Percentiles rank a stretch among this genome's conserved stretches.
Evolutionary conservation across 2,113 vertebrate genomes (phyloP).

Genomic region (Hemiscyllium ocellatum): DNA sequence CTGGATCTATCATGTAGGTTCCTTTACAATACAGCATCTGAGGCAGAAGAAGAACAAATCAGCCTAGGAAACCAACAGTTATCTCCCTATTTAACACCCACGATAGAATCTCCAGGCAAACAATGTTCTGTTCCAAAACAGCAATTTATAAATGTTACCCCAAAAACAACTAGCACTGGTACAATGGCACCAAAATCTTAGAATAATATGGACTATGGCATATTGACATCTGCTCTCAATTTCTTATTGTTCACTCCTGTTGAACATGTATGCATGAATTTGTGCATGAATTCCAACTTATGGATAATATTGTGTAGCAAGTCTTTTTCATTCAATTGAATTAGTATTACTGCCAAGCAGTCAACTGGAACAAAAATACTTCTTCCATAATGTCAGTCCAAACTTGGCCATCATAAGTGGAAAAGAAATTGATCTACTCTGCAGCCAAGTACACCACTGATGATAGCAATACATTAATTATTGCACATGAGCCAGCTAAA

Average conservation of each 20-base stretch:
- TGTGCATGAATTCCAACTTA: not conserved
- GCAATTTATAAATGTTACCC: not conserved
- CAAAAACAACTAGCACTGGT: not conserved
- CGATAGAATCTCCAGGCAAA: not conserved
- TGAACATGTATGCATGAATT: not conserved
- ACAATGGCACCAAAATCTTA: not conserved
- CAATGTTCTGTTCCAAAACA: not conserved
- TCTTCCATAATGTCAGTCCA: not conserved
- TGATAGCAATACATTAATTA: not conserved
- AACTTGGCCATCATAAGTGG: not conserved
- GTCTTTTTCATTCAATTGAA: not conserved
- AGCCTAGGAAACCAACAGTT: not conserved
- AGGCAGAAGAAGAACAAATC: not conserved
- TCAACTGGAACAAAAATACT: not conserved
- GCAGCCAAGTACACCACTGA: not conserved
- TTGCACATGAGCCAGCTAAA: not conserved
- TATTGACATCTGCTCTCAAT: not conserved
- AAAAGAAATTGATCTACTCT: not conserved
- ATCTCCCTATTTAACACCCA: not conserved
- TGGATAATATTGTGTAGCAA: not conserved
- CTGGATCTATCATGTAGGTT: not conserved
- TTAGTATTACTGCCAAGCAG: not conserved
- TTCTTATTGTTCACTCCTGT: not conserved
- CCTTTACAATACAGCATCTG: not conserved
- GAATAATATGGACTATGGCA: not conserved